Percentiles rank a stretch among this genome's conserved stretches.
These are phyloP conservation scores for Dryococelus australis DNA, from an alignment of 2,888 invertebrate species.

Conservation along the genomic window DNA sequence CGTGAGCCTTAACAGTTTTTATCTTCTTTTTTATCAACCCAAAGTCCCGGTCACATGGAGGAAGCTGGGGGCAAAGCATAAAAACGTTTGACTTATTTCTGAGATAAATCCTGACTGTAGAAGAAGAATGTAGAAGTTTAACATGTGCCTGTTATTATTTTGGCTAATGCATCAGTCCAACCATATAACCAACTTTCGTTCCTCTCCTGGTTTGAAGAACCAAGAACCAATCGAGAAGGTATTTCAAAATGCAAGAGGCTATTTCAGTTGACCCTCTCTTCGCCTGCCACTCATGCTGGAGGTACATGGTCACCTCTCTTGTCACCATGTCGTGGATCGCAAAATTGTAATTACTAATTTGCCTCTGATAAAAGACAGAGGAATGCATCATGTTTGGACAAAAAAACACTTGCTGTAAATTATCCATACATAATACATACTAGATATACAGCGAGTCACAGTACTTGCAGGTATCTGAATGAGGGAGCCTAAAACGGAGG, in stretches of 20 bases:
- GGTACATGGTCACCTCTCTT: not conserved
- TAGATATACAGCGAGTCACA: conserved; percentile 22
- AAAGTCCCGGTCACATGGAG: not conserved
- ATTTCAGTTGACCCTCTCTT: conserved; percentile 12
- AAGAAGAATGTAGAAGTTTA: not conserved
- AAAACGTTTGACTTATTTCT: conserved; percentile 22
- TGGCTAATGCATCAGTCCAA: conserved; percentile 12
- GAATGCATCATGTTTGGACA: conserved; percentile 22
- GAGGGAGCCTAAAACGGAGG: conserved; percentile 13
- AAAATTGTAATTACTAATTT: not conserved
- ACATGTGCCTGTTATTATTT: conserved; percentile 27
- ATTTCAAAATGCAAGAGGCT: conserved; percentile 29
- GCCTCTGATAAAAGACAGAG: conserved; percentile 26
- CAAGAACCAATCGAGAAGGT: not conserved
- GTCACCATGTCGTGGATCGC: conserved; percentile 23
- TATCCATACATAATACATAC: conserved; percentile 27
- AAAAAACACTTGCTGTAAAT: conserved; percentile 29
- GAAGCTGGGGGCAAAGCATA: not conserved
- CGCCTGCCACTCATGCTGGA: not conserved
- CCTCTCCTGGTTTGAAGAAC: not conserved
- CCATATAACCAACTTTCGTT: conserved; percentile 22
- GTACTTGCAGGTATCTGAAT: conserved; percentile 24
- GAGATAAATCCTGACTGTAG: not conserved
- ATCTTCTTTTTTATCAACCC: not conserved
- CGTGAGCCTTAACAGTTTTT: too few relatives aligned